These are phyloP conservation scores for Acanthurus lineatus DNA, from an alignment of 2,797 vertebrate species.

Conservation along the genomic window DNA sequence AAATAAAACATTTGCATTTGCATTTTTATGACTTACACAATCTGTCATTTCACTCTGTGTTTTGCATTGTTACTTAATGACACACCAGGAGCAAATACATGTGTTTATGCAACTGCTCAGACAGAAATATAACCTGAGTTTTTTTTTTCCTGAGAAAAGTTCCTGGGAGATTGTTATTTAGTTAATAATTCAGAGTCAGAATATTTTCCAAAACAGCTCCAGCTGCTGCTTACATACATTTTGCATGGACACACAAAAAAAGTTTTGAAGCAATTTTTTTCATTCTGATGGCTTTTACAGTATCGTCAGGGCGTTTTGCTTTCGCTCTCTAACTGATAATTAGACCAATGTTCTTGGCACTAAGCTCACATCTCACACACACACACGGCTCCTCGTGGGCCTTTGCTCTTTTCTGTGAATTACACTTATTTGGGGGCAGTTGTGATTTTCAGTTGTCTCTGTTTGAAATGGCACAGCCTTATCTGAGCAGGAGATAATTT, in stretches of 20 bases:
- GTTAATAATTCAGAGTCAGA: constrained; percentile 46
- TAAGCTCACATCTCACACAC: constrained; percentile 17
- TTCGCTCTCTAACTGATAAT: constrained; percentile 59
- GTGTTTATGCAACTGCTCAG: constrained; percentile 38
- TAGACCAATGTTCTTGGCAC: constrained; percentile 45
- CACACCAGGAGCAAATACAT: constrained; percentile 46
- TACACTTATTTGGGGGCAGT: constrained; percentile 14
- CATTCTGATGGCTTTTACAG: constrained; percentile 15
- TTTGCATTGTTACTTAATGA: constrained; percentile 56
- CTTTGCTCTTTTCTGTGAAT: constrained; percentile 17
- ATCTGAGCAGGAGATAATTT: constrained; percentile 36
- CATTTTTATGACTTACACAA: constrained; percentile 71
- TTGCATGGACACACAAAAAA: constrained; percentile 12
- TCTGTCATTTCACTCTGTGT: constrained; percentile 51
- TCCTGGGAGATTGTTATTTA: constrained; percentile 21
- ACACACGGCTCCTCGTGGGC: constrained; percentile 19
- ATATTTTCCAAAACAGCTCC: constrained; percentile 33
- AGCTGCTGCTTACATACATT: constrained; percentile 30
- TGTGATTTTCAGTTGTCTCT: constrained; percentile 38
- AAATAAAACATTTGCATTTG: constrained; percentile 58
- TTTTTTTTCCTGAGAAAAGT: constrained; percentile 11
- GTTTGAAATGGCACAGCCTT: constrained; percentile 33
- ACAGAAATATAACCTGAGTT: constrained; percentile 1
- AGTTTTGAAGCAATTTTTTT: constrained; percentile 35
- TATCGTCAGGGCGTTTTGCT: constrained; percentile 23